These are phyloP conservation scores for Caenorhabditis parvicauda DNA, from an alignment of 2,888 invertebrate species.

Conservation along the genomic window DNA sequence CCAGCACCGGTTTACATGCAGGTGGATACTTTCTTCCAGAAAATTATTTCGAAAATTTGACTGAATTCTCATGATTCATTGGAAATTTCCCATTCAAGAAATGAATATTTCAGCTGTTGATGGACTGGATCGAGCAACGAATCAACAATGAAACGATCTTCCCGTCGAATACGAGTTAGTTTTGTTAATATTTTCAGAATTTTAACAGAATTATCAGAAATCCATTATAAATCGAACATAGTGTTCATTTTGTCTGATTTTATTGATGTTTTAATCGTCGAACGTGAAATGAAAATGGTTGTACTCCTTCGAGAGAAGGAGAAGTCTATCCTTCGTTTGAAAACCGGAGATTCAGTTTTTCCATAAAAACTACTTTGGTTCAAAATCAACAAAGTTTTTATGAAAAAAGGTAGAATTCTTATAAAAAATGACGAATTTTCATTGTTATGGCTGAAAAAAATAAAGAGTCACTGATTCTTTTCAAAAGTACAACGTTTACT, in stretches of 20 bases:
- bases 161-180: conserved; percentile 34
- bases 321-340: no score
- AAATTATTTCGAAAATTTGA: background rate
- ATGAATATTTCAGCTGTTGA: conserved; percentile 36
- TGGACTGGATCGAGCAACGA: conserved; percentile 84
- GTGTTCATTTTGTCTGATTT: background rate
- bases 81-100: conserved; percentile 2
- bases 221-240: no score
- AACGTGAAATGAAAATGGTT: no score
- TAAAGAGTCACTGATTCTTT: background rate
- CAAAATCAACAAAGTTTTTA: no score
- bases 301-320: no score
- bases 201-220: background rate
- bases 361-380: no score
- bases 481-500: conserved; percentile 9
- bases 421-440: background rate
- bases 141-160: conserved; percentile 85
- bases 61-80: background rate
- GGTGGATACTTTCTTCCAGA: conserved; percentile 10
- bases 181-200: background rate
- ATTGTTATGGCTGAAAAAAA: background rate
- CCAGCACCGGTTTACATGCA: conserved; percentile 81
- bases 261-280: background rate
- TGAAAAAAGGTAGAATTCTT: no score
- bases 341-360: no score